Conservation (phyloP, 1,140 invertebrate genomes). For the Druon quercuslanigerum region DNA sequence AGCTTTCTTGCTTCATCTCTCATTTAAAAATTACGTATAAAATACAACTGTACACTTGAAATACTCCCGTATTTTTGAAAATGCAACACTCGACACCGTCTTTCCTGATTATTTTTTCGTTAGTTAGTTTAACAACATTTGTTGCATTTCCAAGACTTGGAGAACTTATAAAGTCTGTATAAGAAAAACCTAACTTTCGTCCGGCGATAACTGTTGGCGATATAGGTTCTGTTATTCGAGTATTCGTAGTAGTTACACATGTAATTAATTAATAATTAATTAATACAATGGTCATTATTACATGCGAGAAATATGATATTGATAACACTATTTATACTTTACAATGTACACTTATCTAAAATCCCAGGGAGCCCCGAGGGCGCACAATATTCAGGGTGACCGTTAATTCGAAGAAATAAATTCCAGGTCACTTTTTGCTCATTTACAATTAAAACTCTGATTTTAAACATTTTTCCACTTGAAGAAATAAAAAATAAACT, state of each 20-base stretch:
- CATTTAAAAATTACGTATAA: slow-evolving; percentile 16
- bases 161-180: neutral
- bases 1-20: neutral
- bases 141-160: slow-evolving; percentile 14
- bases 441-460: no score
- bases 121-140: neutral
- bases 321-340: slow-evolving; percentile 2
- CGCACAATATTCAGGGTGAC: neutral
- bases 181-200: slow-evolving; percentile 17
- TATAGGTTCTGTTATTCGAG: neutral
- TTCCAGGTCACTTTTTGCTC: no score
- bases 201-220: neutral
- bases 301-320: neutral
- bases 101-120: neutral
- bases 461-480: no score
- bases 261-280: neutral
- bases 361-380: neutral
- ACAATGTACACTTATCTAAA: slow-evolving; percentile 1
- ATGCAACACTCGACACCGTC: slow-evolving; percentile 3
- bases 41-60: slow-evolving; percentile 28
- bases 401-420: no score
- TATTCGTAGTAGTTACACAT: slow-evolving; percentile 1
- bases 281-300: neutral
- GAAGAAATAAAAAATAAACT: no score
- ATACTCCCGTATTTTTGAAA: neutral